Percentiles rank a stretch among this genome's conserved stretches.
phyloP scores from a whole-genome alignment of 1,140 invertebrate genomes.

The Philaenus spumarius region DNA sequence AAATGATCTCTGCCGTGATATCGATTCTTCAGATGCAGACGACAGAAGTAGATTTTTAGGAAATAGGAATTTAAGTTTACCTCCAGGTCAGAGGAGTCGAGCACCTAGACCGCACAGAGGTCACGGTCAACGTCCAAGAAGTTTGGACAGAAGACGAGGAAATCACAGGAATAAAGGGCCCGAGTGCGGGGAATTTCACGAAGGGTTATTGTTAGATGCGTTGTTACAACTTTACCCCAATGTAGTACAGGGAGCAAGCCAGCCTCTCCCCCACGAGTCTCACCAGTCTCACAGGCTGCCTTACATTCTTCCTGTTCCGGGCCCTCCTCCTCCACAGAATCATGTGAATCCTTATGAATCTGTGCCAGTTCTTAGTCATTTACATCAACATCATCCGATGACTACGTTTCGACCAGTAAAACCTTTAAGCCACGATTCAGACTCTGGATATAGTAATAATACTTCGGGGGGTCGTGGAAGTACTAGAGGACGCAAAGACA shows the following conservation, averaged over 20 bases:
- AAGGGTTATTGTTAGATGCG: conserved; percentile 58
- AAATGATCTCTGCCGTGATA: conserved; percentile 28
- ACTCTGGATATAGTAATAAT: conserved; percentile 62
- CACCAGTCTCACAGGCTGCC: conserved; percentile 43
- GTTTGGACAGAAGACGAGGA: conserved; percentile 47
- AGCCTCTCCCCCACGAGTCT: conserved; percentile 34
- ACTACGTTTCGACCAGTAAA: conserved; percentile 26
- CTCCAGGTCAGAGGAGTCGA: conserved; percentile 16
- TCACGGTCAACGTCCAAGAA: conserved; percentile 45
- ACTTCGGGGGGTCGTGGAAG: conserved; percentile 41
- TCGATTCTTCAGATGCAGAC: conserved; percentile 34
- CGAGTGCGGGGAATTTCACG: conserved; percentile 48
- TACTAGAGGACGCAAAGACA: conserved; percentile 5
- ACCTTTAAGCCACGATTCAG: conserved; percentile 43
- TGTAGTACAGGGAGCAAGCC: conserved; percentile 37
- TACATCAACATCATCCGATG: conserved; percentile 32
- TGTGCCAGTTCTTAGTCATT: conserved; percentile 47
- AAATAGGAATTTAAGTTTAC: conserved; percentile 26
- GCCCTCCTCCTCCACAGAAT: conserved; percentile 35
- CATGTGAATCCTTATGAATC: conserved; percentile 45
- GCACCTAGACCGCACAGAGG: conserved; percentile 5
- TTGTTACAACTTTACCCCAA: conserved; percentile 52
- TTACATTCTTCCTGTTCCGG: conserved; percentile 42
- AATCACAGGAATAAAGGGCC: conserved; percentile 29
- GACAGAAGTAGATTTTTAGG: conserved; percentile 24